These are phyloP conservation scores for Varanus salvator DNA, from an alignment of 2,113 vertebrate genomes.

Conservation along the genomic window DNA sequence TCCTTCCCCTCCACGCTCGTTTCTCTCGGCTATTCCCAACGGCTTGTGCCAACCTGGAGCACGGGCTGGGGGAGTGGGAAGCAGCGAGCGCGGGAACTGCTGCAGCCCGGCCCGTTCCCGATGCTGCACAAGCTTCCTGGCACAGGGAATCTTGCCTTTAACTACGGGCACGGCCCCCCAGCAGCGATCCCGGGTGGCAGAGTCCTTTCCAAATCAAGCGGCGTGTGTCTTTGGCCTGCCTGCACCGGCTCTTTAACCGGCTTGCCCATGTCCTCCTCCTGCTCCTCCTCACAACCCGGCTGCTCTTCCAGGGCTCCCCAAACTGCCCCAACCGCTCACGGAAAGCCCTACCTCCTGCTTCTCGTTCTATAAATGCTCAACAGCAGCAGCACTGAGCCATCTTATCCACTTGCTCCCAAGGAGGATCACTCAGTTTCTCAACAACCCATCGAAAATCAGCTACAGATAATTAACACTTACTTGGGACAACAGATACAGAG, in stretches of 20 bases:
- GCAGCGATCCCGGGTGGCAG: not conserved
- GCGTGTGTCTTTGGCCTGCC: not conserved
- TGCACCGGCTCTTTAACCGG: not conserved
- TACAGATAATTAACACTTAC: constrained; percentile 70
- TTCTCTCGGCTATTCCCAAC: too few species aligned
- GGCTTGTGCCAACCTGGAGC: too few species aligned
- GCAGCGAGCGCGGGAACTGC: too few species aligned
- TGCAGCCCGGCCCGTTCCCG: not conserved
- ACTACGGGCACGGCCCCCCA: not conserved
- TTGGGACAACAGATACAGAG: constrained; percentile 97
- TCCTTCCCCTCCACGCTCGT: not conserved
- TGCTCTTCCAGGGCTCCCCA: too few species aligned
- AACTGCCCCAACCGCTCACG: not conserved
- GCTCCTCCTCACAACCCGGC: too few species aligned
- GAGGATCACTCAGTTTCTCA: not conserved
- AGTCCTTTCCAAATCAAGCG: not conserved
- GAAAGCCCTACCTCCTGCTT: not conserved
- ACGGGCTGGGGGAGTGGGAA: not conserved
- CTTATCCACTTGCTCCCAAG: not conserved
- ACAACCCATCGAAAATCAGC: not conserved
- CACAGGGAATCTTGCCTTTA: not conserved
- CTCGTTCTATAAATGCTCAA: not conserved
- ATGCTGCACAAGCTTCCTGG: too few species aligned
- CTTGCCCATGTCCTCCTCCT: too few species aligned
- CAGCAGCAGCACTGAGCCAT: too few species aligned